Evolutionary conservation across 1,140 invertebrate genomes (phyloP).

Genomic region (Neodiprion virginianus): DNA sequence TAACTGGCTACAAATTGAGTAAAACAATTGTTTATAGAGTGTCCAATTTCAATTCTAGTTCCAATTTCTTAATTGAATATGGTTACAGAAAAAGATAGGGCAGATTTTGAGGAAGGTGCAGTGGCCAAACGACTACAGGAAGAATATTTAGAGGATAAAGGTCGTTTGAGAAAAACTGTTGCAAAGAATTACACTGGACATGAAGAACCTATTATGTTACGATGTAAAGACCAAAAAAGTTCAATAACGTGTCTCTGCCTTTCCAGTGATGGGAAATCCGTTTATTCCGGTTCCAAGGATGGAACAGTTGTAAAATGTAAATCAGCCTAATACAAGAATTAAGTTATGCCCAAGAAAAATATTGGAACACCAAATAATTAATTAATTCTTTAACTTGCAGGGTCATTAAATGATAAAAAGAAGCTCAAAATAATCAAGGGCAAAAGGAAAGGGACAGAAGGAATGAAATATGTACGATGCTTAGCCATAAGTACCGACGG

Average conservation of each 20-base stretch:
- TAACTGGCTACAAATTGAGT: slow-evolving; percentile 18
- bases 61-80: slow-evolving; percentile 18
- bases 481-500: slow-evolving; percentile 85
- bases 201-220: slow-evolving; percentile 63
- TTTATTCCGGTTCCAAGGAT: slow-evolving; percentile 90
- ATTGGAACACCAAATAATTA: neutral
- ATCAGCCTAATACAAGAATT: slow-evolving; percentile 22
- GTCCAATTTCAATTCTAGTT: slow-evolving; percentile 24
- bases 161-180: slow-evolving; percentile 76
- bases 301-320: slow-evolving; percentile 87
- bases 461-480: slow-evolving; percentile 64
- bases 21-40: slow-evolving; percentile 14
- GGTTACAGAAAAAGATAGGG: slow-evolving; percentile 69
- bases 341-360: slow-evolving; percentile 14
- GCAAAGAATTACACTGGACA: slow-evolving; percentile 71
- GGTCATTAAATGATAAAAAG: slow-evolving; percentile 63
- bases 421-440: slow-evolving; percentile 67
- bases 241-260: slow-evolving; percentile 85
- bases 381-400: slow-evolving; percentile 43
- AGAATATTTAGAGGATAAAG: slow-evolving; percentile 86
- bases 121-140: slow-evolving; percentile 78
- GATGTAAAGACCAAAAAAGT: slow-evolving; percentile 77
- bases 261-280: slow-evolving; percentile 74
- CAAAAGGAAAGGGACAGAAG: slow-evolving; percentile 57
- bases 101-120: slow-evolving; percentile 72